Conservation (phyloP, 2,797 vertebrate species). For the Anabas testudineus region DNA sequence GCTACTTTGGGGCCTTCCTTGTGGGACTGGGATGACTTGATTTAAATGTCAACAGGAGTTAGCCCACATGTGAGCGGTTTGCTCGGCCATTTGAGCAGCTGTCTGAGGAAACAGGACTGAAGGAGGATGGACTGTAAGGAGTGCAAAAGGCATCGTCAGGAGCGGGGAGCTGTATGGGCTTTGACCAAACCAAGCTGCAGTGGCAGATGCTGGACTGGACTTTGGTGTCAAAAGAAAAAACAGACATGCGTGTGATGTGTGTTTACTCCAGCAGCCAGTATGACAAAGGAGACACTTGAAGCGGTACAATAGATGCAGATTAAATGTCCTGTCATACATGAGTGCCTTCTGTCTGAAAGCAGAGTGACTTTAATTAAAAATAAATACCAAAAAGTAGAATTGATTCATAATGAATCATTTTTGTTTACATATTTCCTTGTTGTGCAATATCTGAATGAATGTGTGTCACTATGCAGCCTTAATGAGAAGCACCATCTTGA, state of each 20-base stretch:
- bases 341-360: slow-evolving; percentile 18
- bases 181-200: slow-evolving; percentile 9
- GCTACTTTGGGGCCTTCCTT: slow-evolving; percentile 95
- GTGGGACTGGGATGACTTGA: slow-evolving; percentile 68
- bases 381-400: slow-evolving; percentile 1
- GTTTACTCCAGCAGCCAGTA: slow-evolving; percentile 23
- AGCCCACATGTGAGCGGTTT: slow-evolving; percentile 21
- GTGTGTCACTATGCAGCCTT: not conserved
- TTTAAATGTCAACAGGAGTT: slow-evolving; percentile 14
- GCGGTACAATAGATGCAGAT: slow-evolving; percentile 10
- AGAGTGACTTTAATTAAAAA: slow-evolving; percentile 17
- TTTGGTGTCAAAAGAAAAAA: not conserved
- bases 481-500: not conserved
- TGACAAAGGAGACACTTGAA: not conserved
- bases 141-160: slow-evolving; percentile 8
- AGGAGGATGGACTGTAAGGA: slow-evolving; percentile 7
- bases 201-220: not conserved
- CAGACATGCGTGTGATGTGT: slow-evolving; percentile 6
- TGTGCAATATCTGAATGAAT: slow-evolving; percentile 13
- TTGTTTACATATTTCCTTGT: slow-evolving; percentile 28
- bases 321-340: slow-evolving; percentile 7
- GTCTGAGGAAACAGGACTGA: slow-evolving; percentile 18
- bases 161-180: not conserved
- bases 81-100: slow-evolving; percentile 20
- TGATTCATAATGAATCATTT: slow-evolving; percentile 13